Base-by-base conservation (phyloP, 1,140 invertebrate genomes). In the Nixonia krombeini region DNA sequence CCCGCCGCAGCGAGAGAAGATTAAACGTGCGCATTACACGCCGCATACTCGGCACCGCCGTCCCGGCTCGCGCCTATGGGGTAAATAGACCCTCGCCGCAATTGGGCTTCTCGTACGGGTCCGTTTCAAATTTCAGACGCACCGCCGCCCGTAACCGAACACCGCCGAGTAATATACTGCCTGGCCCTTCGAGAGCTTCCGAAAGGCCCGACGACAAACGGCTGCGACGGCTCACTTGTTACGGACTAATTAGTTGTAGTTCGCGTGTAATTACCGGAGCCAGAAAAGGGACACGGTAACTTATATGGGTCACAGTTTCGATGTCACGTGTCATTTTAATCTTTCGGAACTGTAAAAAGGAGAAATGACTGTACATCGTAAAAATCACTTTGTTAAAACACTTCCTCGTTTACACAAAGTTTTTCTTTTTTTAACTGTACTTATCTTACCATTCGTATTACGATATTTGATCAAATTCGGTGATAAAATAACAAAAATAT, bases 81-180 rank as follows among this genome's bases (percentile, higher is more conserved):
- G 64, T 67, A 67, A n/a, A 67, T 67, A 56, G 57, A 51, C 64
- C 64, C 47, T 61, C 41, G 64, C 51, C 56, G 29, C 64, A 61
- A 61, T 46, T 61, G 68, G 67, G 58, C 68, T 71, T 63, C 68
- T 37, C 53, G 41, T 70, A 10, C 46, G 68, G 64, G 50, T 73
- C n/a, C 70, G 37, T 63, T 37, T 78, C 76, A 45, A 71, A 71
- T 78, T 78, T 78, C 78, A 80, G 58, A 73, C 61, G 53, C 56
- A 61, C 66, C 59, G 66, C 50, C 51, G 23, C 40, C 53, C 57
- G 76, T 77, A 80, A 80, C 63, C 37, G 51, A 69, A 79, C 57
- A 79, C 76, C 59, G 21, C 5, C 44, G 37, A 44, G 58, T 67
- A 73, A 69, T 72, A 73, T 72, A 69, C 44, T 50, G 65, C 62